Percentiles rank a stretch among this genome's conserved stretches.
phyloP scores from a whole-genome alignment of 2,888 invertebrate genomes.

The Netelia virgata region DNA sequence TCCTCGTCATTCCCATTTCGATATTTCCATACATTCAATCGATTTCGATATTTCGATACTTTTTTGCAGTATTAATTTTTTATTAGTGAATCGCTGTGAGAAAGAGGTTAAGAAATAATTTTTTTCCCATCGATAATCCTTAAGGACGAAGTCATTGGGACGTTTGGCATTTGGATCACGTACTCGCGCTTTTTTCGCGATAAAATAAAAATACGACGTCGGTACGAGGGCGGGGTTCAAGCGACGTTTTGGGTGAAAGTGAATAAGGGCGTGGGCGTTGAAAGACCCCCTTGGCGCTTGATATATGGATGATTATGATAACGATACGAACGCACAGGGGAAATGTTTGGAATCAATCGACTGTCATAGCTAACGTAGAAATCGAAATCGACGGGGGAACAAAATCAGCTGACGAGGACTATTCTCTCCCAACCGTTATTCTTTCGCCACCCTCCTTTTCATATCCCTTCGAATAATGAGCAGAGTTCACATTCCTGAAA shows the following conservation, averaged over 20 bases:
- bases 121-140: constrained; percentile 46
- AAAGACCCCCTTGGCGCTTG: constrained; percentile 27
- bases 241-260: constrained; percentile 31
- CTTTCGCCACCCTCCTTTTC: too few species aligned
- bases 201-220: constrained; percentile 20
- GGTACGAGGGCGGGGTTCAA: constrained; percentile 29
- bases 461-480: too few species aligned
- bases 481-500: too few species aligned
- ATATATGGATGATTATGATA: constrained; percentile 65
- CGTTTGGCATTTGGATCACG: constrained; percentile 66
- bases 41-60: too few species aligned
- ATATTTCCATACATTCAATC: too few species aligned
- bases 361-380: constrained; percentile 62
- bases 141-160: constrained; percentile 39
- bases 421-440: too few species aligned
- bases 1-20: too few species aligned
- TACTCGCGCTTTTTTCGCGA: constrained; percentile 14
- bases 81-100: background rate
- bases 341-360: constrained; percentile 62
- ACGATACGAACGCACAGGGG: constrained; percentile 49
- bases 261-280: constrained; percentile 18
- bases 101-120: constrained; percentile 40
- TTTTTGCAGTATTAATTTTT: too few species aligned
- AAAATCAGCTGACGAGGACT: constrained; percentile 32
- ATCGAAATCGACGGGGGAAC: constrained; percentile 73